phyloP scores from a whole-genome alignment of 2,888 invertebrate species.

The Ectobius pallidus region DNA sequence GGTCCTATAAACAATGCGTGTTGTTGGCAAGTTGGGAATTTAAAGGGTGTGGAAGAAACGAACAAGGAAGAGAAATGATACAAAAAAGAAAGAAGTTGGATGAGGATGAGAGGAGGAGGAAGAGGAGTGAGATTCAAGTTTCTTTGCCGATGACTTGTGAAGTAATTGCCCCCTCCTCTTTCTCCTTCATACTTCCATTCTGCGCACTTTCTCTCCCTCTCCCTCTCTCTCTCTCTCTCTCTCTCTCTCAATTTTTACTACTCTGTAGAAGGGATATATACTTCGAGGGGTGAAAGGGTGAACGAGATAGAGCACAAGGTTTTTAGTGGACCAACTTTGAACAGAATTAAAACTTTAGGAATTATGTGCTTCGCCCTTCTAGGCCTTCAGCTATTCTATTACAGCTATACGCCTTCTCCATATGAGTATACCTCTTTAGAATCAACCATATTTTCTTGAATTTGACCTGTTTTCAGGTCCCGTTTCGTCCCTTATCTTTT shows the following conservation, averaged over 20 bases:
- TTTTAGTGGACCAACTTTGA: conserved; percentile 40
- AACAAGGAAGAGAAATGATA: conserved; percentile 7
- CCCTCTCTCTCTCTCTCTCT: neutral
- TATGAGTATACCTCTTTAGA: too few relatives aligned
- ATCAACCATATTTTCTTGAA: too few relatives aligned
- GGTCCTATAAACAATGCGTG: conserved; percentile 28
- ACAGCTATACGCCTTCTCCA: too few relatives aligned
- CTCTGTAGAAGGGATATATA: conserved; percentile 3
- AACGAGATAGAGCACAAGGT: neutral
- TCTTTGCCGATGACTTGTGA: conserved; percentile 33
- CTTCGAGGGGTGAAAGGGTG: neutral
- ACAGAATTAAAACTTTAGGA: conserved; percentile 43
- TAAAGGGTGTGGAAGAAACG: neutral
- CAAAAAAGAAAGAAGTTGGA: neutral
- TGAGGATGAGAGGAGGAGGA: neutral
- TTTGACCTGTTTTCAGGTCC: too few relatives aligned
- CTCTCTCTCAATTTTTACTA: neutral
- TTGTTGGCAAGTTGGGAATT: conserved; percentile 35
- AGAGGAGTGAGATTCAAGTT: conserved; percentile 25
- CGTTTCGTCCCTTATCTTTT: too few relatives aligned
- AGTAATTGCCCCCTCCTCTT: conserved; percentile 35
- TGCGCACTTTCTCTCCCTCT: neutral
- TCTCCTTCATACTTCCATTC: too few relatives aligned
- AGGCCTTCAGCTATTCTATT: too few relatives aligned
- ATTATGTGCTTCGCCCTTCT: conserved; percentile 30